Percentiles rank a stretch among this genome's conserved stretches.
phyloP scores from a whole-genome alignment of 2,888 invertebrate species.

The Caprella mutica region DNA sequence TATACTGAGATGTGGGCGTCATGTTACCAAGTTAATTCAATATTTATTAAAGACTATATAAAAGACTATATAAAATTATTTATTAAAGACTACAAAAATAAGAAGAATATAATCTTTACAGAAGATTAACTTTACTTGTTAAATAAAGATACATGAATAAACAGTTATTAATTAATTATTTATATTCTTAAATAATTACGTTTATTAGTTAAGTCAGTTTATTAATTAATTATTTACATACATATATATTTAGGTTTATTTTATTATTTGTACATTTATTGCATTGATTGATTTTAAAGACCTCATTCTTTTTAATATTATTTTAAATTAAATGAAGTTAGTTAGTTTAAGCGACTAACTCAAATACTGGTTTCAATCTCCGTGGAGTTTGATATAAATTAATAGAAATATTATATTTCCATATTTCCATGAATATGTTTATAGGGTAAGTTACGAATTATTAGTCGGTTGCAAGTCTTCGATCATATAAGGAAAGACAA shows the following conservation, averaged over 20 bases:
- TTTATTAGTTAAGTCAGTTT: too few species aligned
- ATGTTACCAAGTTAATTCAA: too few species aligned
- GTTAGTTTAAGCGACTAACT: too few species aligned
- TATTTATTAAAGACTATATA: neutral
- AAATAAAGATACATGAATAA: constrained; percentile 8
- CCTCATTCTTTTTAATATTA: neutral
- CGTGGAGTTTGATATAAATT: constrained; percentile 12
- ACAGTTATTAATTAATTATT: too few species aligned
- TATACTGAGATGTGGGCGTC: too few species aligned
- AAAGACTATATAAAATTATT: neutral
- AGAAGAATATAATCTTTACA: neutral
- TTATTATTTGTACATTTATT: constrained; percentile 14
- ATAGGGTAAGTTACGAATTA: too few species aligned
- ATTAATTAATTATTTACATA: neutral
- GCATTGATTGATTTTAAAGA: constrained; percentile 3
- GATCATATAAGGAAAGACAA: neutral
- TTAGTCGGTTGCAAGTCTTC: too few species aligned
- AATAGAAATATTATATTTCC: constrained; percentile 11
- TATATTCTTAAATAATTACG: too few species aligned
- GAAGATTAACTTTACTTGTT: neutral
- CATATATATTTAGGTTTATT: neutral
- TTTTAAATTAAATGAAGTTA: constrained; percentile 3
- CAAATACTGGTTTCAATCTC: constrained; percentile 10
- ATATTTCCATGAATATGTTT: constrained; percentile 9
- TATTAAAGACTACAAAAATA: neutral